These are phyloP conservation scores for Cydia fagiglandana DNA, from an alignment of 1,140 invertebrate genomes.

Conservation along the genomic window DNA sequence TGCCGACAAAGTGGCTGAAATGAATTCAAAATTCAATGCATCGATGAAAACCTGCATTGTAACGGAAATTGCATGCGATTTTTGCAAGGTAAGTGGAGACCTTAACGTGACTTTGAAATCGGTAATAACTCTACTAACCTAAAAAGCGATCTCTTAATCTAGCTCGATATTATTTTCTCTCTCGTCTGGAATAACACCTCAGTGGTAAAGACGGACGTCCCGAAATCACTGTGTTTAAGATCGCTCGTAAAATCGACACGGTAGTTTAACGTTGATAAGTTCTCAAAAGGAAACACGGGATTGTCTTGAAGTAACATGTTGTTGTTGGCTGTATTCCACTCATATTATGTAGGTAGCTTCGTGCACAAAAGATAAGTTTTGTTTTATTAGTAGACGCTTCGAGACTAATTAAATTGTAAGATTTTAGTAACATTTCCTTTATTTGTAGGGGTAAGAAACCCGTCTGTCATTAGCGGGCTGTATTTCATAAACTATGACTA, in stretches of 20 bases:
- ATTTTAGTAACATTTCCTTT: background rate
- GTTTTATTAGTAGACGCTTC: background rate
- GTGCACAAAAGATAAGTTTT: background rate
- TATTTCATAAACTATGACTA: no score
- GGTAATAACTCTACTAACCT: no score
- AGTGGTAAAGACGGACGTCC: background rate
- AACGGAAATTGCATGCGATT: no score
- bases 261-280: slow-evolving; percentile 14
- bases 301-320: background rate
- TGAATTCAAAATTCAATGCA: no score
- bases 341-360: background rate
- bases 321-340: background rate
- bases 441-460: background rate
- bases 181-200: background rate
- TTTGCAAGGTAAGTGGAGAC: no score
- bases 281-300: background rate
- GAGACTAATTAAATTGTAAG: background rate
- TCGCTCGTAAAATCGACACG: slow-evolving; percentile 1
- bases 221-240: background rate
- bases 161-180: background rate
- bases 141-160: no score
- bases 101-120: no score
- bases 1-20: no score
- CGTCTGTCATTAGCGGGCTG: no score
- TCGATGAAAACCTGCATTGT: no score